Base-by-base conservation (phyloP, 2,797 vertebrate genomes). In the Pseudochaenichthys georgianus region DNA sequence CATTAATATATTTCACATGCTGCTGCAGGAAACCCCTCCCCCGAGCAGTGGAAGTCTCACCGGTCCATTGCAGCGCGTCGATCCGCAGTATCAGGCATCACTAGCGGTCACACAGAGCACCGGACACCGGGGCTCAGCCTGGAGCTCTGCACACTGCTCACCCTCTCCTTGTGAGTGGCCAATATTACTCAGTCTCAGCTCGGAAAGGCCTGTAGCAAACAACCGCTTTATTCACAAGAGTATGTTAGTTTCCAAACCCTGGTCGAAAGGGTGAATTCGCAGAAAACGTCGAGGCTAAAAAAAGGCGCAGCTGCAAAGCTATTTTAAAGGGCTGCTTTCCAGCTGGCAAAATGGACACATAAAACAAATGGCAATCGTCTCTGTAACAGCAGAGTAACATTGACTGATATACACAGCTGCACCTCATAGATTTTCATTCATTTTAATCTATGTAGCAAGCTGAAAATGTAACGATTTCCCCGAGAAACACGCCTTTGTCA, bases 1-100 rank as follows among this genome's bases (percentile, higher is more conserved):
- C 0, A 1, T 4, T 23, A 0, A 47, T 70, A 8, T 1, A 0
- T 2, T 23, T 19, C 57, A 11, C 45, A 42, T n/a, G 51, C 28
- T 17, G 51, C 51, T 11, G 12, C 34, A n/a, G 16, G 4, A 59
- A 45, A 23, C 7, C 23, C 11, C 23, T 45, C 21, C 52, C 43
- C 68, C 51, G 0, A 2, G 42, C 31, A 21, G 16, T 5, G 5
- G 31, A 34, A 45, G 59, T 3, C 93, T 92, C 87, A 94, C 93
- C 89, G 79, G 47, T 86, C 43, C 93, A 94, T 94, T 2, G 83
- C 78, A 17, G 72, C 47, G 63, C 43, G 54, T 75, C 34, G 28
- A 60, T 54, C 55, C 47, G 79, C 0, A 38, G 54, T 34, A 55
- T 31, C 17, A 55, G 31, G 70, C 77, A 60, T 77, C 75, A 47